phyloP scores from a whole-genome alignment of 2,888 invertebrate genomes.

The Troides aeacus region DNA sequence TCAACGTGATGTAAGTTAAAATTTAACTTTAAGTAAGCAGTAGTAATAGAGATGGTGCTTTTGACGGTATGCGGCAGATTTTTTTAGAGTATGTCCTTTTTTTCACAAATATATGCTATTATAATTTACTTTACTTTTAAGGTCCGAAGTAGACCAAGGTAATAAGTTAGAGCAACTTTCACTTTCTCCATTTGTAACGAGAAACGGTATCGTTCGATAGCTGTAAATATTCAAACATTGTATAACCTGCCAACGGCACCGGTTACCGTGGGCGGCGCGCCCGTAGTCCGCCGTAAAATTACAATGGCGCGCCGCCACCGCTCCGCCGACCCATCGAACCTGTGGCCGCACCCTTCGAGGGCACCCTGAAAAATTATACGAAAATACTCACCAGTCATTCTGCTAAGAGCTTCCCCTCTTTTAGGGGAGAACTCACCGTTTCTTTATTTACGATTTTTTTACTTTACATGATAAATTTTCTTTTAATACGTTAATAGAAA shows the following conservation, averaged over 20 bases:
- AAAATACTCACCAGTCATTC: slow-evolving; percentile 54
- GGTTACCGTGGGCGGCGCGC: slow-evolving; percentile 5
- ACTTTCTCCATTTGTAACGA: not conserved
- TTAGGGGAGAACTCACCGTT: slow-evolving; percentile 12
- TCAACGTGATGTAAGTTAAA: no score
- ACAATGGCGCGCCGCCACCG: slow-evolving; percentile 35
- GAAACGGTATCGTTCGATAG: not conserved
- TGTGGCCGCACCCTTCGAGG: slow-evolving; percentile 34
- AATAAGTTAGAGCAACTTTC: no score
- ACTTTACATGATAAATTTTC: not conserved
- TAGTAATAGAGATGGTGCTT: no score
- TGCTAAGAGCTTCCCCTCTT: slow-evolving; percentile 37
- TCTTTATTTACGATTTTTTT: slow-evolving; percentile 9
- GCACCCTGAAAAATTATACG: slow-evolving; percentile 55
- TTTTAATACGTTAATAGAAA: not conserved
- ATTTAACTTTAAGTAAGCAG: no score
- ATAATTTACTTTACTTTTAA: no score
- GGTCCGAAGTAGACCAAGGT: no score
- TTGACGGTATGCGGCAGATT: no score
- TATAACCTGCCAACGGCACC: slow-evolving; percentile 2
- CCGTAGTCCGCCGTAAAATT: slow-evolving; percentile 32
- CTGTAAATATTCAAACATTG: no score
- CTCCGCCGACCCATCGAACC: slow-evolving; percentile 31
- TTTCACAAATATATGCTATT: no score
- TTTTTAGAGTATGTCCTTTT: no score